phyloP scores from a whole-genome alignment of 64 coral and sea anemone species.

The Montipora foliosa region DNA sequence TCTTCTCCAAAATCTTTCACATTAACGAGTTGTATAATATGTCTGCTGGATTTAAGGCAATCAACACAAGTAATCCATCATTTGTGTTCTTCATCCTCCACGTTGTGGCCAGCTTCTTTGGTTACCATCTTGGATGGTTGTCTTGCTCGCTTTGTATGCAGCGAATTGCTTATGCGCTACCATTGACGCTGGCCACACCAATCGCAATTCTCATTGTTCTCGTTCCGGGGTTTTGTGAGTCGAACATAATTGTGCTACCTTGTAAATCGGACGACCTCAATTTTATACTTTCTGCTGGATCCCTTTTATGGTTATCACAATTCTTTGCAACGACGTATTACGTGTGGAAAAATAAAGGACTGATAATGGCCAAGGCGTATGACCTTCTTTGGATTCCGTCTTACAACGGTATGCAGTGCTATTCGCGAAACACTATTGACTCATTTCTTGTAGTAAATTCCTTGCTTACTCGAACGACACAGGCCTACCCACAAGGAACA shows the following conservation, averaged over 20 bases:
- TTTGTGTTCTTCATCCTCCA: slow-evolving; percentile 34
- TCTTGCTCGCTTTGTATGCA: slow-evolving; percentile 65
- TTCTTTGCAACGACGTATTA: slow-evolving; percentile 59
- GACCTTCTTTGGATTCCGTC: slow-evolving; percentile 68
- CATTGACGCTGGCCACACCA: slow-evolving; percentile 62
- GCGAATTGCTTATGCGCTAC: slow-evolving; percentile 46
- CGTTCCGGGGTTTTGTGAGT: background rate
- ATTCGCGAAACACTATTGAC: no score
- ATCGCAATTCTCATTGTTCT: slow-evolving; percentile 1
- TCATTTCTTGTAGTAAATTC: no score
- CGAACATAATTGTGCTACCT: slow-evolving; percentile 6
- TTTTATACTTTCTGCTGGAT: background rate
- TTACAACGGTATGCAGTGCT: slow-evolving; percentile 48
- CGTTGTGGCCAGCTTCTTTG: slow-evolving; percentile 51
- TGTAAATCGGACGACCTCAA: slow-evolving; percentile 2
- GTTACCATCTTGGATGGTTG: slow-evolving; percentile 71
- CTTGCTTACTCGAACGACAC: no score
- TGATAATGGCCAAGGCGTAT: slow-evolving; percentile 53
- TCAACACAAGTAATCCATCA: background rate
- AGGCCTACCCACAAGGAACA: no score
- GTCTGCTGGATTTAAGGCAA: slow-evolving; percentile 5
- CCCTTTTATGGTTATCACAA: slow-evolving; percentile 36
- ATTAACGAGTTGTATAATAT: slow-evolving; percentile 17
- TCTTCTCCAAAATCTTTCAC: slow-evolving; percentile 10
- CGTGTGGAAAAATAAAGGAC: slow-evolving; percentile 45